These are phyloP conservation scores for Neosilurus mollespiculum DNA, from an alignment of 2,797 vertebrate species.

Conservation along the genomic window DNA sequence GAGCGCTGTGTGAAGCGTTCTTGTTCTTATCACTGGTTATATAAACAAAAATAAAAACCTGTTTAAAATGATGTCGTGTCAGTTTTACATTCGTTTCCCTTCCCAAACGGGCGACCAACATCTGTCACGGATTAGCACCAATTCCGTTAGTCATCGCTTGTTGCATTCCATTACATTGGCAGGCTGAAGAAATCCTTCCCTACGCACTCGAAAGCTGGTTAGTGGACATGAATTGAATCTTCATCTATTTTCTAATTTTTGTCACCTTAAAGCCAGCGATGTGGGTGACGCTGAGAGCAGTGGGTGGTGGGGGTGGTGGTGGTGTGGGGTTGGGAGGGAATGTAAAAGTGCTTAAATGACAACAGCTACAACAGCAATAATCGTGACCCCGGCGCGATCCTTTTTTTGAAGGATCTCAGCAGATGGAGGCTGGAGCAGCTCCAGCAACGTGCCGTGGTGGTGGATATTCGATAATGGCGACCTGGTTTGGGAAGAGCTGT, in stretches of 20 bases:
- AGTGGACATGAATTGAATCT: background rate
- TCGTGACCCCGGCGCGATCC: background rate
- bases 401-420: constrained; percentile 9
- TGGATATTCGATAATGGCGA: constrained; percentile 65
- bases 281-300: too few relatives aligned
- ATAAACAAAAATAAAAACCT: background rate
- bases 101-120: background rate
- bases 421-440: constrained; percentile 25
- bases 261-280: too few relatives aligned
- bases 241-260: too few relatives aligned
- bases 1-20: background rate
- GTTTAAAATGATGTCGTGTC: background rate
- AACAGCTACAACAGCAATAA: background rate
- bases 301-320: too few relatives aligned
- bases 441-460: constrained; percentile 34
- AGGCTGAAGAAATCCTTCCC: background rate
- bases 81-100: background rate
- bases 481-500: constrained; percentile 61
- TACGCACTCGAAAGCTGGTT: background rate
- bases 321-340: background rate
- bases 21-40: too few relatives aligned
- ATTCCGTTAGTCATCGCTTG: background rate
- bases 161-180: background rate
- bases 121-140: background rate
- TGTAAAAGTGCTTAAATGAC: background rate